These are phyloP conservation scores for Chiloscyllium plagiosum DNA, from an alignment of 2,113 vertebrate species.

Conservation along the genomic window DNA sequence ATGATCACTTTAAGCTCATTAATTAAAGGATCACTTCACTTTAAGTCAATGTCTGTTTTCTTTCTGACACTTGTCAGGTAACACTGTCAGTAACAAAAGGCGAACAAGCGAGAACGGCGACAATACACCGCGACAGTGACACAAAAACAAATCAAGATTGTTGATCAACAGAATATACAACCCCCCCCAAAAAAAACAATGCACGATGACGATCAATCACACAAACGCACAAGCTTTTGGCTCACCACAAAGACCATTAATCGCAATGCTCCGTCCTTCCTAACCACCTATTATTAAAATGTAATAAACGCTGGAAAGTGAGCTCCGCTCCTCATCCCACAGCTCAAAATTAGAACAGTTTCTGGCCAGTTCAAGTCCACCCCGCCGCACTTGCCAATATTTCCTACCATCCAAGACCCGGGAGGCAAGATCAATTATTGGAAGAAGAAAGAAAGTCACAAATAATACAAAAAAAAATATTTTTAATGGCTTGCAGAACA, in stretches of 20 bases:
- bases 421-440: neutral
- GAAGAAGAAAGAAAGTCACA: neutral
- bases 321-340: neutral
- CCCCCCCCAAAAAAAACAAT: no score
- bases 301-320: neutral
- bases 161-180: neutral
- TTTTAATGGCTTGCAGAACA: slow-evolving; percentile 9
- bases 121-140: neutral
- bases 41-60: neutral
- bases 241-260: neutral
- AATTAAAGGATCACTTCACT: slow-evolving; percentile 57
- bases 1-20: slow-evolving; percentile 71
- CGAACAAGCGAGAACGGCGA: neutral
- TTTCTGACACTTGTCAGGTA: neutral
- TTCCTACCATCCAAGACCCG: neutral
- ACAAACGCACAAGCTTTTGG: neutral
- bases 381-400: neutral
- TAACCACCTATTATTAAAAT: neutral
- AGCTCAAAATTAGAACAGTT: neutral
- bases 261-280: neutral
- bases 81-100: neutral
- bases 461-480: neutral
- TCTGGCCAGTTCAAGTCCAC: neutral
- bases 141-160: neutral
- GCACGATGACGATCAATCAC: neutral